These are phyloP conservation scores for Lepas anatifera DNA, from an alignment of 2,888 invertebrate genomes.

Conservation along the genomic window DNA sequence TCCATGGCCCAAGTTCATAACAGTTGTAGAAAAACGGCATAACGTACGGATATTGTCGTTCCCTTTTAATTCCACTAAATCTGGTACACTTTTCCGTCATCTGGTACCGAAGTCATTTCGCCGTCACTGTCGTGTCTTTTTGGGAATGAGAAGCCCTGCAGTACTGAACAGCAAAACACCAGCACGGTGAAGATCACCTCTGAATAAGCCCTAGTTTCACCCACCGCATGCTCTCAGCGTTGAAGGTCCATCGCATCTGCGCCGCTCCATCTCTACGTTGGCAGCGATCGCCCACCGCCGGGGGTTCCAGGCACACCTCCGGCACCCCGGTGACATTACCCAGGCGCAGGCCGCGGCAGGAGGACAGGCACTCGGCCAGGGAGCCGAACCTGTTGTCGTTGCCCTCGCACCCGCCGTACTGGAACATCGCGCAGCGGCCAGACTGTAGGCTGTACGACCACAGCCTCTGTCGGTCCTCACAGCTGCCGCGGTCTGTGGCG, in stretches of 20 bases:
- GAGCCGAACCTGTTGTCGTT: slow-evolving; percentile 2
- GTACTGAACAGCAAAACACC: no score
- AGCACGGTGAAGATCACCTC: no score
- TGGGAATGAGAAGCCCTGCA: no score
- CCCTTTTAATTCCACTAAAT: no score
- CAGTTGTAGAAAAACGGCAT: no score
- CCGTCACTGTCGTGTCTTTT: no score
- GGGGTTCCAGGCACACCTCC: background rate
- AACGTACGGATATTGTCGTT: no score
- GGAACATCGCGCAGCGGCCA: slow-evolving; percentile 10
- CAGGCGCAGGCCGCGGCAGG: slow-evolving; percentile 28
- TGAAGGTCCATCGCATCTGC: background rate
- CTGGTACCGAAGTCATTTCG: no score
- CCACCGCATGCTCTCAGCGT: background rate
- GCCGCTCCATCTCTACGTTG: background rate
- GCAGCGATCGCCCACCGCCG: background rate
- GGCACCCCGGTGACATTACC: slow-evolving; percentile 20
- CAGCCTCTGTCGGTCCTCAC: background rate
- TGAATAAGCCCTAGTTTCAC: no score
- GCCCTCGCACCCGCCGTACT: slow-evolving; percentile 14
- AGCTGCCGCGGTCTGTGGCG: background rate
- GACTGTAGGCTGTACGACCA: background rate
- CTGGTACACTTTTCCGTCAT: no score
- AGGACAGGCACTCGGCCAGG: slow-evolving; percentile 30
- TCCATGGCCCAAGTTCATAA: no score